Conservation (phyloP, 2,113 vertebrate species). For the Sterna hirundo region DNA sequence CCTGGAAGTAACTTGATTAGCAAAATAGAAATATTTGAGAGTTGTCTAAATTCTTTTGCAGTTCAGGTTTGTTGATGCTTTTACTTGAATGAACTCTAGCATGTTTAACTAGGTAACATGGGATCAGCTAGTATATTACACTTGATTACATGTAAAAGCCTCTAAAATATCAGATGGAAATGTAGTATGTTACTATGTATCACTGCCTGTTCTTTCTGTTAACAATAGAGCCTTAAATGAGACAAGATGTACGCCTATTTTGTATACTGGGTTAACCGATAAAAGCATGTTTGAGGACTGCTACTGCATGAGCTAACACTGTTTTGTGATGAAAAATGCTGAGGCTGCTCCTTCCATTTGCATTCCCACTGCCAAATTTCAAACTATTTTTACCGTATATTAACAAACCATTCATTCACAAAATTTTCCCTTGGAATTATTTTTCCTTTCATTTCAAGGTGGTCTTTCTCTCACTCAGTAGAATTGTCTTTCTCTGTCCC, state of each 20-base stretch:
- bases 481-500: neutral
- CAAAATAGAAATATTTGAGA: neutral
- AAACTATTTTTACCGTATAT: neutral
- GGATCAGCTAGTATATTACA: neutral
- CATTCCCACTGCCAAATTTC: neutral
- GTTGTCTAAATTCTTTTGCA: neutral
- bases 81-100: neutral
- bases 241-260: neutral
- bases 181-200: neutral
- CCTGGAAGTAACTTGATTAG: neutral
- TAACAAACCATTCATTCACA: neutral
- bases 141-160: neutral
- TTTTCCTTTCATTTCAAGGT: neutral
- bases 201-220: neutral
- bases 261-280: neutral
- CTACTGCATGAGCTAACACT: neutral
- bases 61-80: neutral
- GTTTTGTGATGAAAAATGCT: neutral
- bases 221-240: neutral
- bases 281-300: neutral
- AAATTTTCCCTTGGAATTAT: neutral
- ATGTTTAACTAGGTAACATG: neutral
- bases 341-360: neutral
- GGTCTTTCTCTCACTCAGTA: neutral
- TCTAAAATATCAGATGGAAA: neutral